Conservation (phyloP, 2,113 vertebrate species). For the Rhinolophus sinicus region DNA sequence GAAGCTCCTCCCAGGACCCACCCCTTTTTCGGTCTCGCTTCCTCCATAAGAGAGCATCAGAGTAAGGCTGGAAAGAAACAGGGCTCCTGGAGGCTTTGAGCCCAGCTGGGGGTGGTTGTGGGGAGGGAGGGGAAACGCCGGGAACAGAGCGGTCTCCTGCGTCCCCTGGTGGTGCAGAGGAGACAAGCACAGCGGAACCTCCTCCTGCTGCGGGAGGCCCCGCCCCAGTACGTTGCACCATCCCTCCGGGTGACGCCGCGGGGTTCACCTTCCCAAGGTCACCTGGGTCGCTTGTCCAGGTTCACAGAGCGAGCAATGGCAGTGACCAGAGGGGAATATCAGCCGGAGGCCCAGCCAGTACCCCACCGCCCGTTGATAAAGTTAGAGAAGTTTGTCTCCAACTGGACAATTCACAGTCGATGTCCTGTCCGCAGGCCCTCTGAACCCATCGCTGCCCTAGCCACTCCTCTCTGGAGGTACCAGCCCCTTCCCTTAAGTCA, state of each 20-base stretch:
- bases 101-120: rapidly evolving
- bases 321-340: neutral
- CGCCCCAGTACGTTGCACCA: neutral
- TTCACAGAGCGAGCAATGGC: neutral
- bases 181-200: neutral
- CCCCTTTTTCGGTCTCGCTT: neutral
- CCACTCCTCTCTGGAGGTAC: neutral
- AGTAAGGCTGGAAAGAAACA: neutral
- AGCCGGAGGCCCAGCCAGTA: no score
- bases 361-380: neutral
- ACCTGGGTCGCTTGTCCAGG: neutral
- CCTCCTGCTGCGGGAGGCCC: neutral
- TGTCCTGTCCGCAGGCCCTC: neutral
- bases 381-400: neutral
- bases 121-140: rapidly evolving
- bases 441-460: neutral
- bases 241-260: rapidly evolving
- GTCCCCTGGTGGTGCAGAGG: neutral
- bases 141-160: neutral
- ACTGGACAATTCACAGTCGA: no score
- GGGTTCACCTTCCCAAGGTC: neutral
- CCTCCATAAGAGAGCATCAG: neutral
- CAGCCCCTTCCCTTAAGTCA: neutral
- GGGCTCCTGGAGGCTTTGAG: neutral
- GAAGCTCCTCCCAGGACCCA: neutral